A percentile compares a stretch with the other conserved stretches of the same genome.
Evolutionary conservation across 2,113 vertebrate species (phyloP).

Genomic region (Sitta europaea): DNA sequence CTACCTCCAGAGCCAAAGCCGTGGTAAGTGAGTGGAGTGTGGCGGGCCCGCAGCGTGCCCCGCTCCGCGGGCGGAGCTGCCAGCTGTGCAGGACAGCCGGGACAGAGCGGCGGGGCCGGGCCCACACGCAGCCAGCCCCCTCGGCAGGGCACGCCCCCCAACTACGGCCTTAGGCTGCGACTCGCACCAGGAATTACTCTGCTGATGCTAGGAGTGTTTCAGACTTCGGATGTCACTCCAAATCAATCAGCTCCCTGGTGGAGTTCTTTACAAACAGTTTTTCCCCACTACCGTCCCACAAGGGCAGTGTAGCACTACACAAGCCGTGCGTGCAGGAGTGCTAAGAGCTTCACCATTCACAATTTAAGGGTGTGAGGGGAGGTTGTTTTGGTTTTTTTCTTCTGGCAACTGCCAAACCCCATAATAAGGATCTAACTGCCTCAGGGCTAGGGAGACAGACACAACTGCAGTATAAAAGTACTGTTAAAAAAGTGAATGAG

Average conservation of each 20-base stretch:
- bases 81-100: background rate
- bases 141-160: background rate
- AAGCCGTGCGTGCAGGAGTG: background rate
- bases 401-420: background rate
- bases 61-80: background rate
- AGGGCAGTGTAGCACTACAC: accelerated
- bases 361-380: background rate
- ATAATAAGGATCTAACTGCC: background rate
- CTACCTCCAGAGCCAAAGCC: background rate
- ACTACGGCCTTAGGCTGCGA: too few relatives aligned
- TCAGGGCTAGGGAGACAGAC: background rate
- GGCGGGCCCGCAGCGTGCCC: background rate
- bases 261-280: background rate
- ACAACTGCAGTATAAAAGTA: background rate
- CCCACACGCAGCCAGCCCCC: background rate
- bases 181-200: background rate
- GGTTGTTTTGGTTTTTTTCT: background rate
- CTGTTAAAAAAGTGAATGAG: background rate
- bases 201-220: background rate
- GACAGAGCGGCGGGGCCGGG: background rate
- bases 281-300: background rate
- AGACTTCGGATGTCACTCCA: background rate
- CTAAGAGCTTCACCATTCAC: background rate
- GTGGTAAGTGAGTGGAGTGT: background rate
- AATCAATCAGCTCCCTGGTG: background rate